Evolutionary conservation across 2,888 invertebrate genomes (phyloP).

Genomic region (Bugulina stolonifera): DNA sequence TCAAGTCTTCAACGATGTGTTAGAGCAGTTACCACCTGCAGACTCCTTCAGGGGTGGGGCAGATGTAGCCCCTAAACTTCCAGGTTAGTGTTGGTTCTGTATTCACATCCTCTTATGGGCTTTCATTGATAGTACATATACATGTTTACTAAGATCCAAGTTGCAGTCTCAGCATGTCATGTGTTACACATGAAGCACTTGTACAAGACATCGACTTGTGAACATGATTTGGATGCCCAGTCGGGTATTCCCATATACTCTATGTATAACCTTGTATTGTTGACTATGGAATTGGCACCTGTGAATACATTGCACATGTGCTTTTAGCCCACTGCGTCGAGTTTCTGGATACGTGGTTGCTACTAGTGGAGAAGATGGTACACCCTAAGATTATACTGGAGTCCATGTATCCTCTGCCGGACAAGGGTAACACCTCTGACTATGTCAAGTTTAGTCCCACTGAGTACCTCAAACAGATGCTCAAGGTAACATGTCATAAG

Average conservation of each 20-base stretch:
- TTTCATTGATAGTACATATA: not conserved
- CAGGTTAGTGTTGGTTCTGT: not conserved
- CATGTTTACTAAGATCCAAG: not conserved
- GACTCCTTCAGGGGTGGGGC: not conserved
- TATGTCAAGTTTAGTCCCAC: slow-evolving; percentile 60
- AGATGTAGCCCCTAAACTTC: not conserved
- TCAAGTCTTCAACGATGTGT: slow-evolving; percentile 33
- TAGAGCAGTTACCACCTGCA: not conserved
- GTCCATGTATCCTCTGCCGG: slow-evolving; percentile 67
- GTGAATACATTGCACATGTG: too few relatives aligned
- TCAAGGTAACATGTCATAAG: slow-evolving; percentile 62
- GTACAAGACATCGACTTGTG: too few relatives aligned
- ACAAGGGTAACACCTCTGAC: slow-evolving; percentile 55
- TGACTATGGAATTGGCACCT: too few relatives aligned
- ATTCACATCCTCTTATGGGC: not conserved
- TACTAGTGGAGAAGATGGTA: slow-evolving; percentile 75
- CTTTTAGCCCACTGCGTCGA: slow-evolving; percentile 67
- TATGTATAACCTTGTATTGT: too few relatives aligned
- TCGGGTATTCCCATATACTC: too few relatives aligned
- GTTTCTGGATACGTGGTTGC: slow-evolving; percentile 75
- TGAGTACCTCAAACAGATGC: slow-evolving; percentile 68
- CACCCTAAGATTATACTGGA: slow-evolving; percentile 75
- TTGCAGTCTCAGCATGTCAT: too few relatives aligned
- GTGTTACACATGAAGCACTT: too few relatives aligned
- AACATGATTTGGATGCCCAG: too few relatives aligned